phyloP scores from a whole-genome alignment of 1,140 invertebrate genomes.

The Penaeus japonicus region DNA sequence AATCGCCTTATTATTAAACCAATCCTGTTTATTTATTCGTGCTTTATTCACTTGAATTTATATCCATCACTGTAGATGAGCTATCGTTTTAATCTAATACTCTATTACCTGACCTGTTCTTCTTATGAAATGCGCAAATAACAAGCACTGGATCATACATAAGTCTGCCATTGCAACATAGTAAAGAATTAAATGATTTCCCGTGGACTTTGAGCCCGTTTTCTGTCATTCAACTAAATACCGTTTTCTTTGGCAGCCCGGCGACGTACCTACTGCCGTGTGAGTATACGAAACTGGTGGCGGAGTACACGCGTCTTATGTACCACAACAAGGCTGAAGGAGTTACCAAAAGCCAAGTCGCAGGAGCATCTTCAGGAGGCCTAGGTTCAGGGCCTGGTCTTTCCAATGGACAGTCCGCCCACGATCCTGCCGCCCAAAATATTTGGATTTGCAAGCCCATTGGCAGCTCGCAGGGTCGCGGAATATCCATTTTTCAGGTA shows the following conservation, averaged over 20 bases:
- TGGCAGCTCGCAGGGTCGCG: conserved; percentile 81
- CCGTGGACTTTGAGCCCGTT: not conserved
- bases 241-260: conserved; percentile 69
- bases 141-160: too few relatives aligned
- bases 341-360: not conserved
- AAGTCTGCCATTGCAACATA: too few relatives aligned
- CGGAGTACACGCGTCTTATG: conserved; percentile 72
- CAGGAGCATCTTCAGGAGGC: not conserved
- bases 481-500: conserved; percentile 83
- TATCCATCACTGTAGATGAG: too few relatives aligned
- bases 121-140: too few relatives aligned
- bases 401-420: not conserved
- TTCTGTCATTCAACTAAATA: conserved; percentile 15
- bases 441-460: conserved; percentile 90
- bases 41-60: too few relatives aligned
- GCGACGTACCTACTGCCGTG: conserved; percentile 80
- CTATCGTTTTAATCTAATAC: too few relatives aligned
- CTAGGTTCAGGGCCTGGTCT: not conserved
- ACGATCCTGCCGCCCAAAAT: conserved; percentile 30
- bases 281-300: conserved; percentile 83
- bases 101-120: too few relatives aligned
- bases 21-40: too few relatives aligned
- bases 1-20: too few relatives aligned
- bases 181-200: not conserved
- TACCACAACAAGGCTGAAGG: conserved; percentile 23